Conservation (phyloP, 1,140 invertebrate species). For the Lordiphosa stackelbergi region DNA sequence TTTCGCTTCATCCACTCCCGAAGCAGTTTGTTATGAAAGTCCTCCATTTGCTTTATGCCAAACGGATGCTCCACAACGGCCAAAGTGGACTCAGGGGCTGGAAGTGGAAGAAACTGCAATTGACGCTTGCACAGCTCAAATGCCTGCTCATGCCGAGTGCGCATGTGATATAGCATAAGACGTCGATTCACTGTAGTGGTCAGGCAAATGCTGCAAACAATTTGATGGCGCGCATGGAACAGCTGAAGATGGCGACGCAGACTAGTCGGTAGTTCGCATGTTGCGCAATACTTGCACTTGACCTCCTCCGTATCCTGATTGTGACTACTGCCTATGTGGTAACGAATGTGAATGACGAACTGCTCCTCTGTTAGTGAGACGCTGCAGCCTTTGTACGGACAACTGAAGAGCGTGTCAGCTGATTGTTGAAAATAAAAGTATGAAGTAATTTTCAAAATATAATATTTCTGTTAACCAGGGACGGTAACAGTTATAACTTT, state of each 20-base stretch:
- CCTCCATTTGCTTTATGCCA: conserved; percentile 20
- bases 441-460: background rate
- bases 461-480: too few relatives aligned
- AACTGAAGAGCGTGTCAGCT: conserved; percentile 38
- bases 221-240: conserved; percentile 29
- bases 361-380: conserved; percentile 15
- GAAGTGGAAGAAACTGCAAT: conserved; percentile 22
- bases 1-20: conserved; percentile 21
- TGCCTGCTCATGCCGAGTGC: background rate
- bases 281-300: conserved; percentile 31
- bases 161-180: conserved; percentile 40
- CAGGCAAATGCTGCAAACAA: conserved; percentile 45
- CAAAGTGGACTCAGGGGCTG: background rate
- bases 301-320: conserved; percentile 10
- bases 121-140: conserved; percentile 20
- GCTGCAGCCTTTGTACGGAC: conserved; percentile 36
- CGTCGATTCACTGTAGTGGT: conserved; percentile 34
- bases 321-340: conserved; percentile 26
- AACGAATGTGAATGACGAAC: conserved; percentile 44
- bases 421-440: background rate
- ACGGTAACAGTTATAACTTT: too few relatives aligned
- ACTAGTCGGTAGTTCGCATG: background rate
- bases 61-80: conserved; percentile 35
- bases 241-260: conserved; percentile 31
- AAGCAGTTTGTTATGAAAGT: conserved; percentile 15